Conservation (phyloP, 2,113 vertebrate species). For the Hypocryptadius cinnamomeus region DNA sequence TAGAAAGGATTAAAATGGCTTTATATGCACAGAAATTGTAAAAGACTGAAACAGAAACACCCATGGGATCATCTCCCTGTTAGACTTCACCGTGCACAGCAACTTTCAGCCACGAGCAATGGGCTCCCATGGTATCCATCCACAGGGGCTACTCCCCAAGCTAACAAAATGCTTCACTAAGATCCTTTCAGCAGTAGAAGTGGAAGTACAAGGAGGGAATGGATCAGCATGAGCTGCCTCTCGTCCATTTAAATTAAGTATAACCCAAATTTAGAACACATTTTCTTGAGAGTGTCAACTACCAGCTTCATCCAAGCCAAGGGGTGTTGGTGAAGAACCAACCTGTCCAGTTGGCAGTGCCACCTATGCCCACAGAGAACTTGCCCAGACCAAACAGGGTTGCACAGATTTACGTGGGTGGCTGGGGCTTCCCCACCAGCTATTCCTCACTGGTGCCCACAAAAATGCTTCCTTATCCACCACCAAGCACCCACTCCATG, state of each 20-base stretch:
- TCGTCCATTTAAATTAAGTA: not conserved
- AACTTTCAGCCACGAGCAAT: not conserved
- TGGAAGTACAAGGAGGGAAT: not conserved
- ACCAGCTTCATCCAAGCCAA: not conserved
- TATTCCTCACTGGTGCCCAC: not conserved
- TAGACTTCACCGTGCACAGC: not conserved
- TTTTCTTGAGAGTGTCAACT: not conserved
- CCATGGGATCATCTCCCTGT: not conserved
- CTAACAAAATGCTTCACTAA: not conserved
- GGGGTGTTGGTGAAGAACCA: not conserved
- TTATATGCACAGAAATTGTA: not conserved
- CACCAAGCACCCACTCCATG: not conserved
- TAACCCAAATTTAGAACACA: not conserved
- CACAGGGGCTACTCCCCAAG: fast-evolving
- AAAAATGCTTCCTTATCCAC: not conserved
- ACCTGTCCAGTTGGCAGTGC: fast-evolving
- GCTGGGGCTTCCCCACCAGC: not conserved
- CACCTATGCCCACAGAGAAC: not conserved
- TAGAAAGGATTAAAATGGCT: not conserved
- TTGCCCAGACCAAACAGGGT: fast-evolving
- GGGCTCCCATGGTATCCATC: not conserved
- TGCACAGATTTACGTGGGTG: fast-evolving
- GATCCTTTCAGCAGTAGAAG: not conserved
- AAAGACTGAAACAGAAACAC: not conserved
- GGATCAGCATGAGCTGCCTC: not conserved